These are phyloP conservation scores for Planiliza haematocheilus DNA, from an alignment of 2,113 vertebrate genomes.

Conservation along the genomic window DNA sequence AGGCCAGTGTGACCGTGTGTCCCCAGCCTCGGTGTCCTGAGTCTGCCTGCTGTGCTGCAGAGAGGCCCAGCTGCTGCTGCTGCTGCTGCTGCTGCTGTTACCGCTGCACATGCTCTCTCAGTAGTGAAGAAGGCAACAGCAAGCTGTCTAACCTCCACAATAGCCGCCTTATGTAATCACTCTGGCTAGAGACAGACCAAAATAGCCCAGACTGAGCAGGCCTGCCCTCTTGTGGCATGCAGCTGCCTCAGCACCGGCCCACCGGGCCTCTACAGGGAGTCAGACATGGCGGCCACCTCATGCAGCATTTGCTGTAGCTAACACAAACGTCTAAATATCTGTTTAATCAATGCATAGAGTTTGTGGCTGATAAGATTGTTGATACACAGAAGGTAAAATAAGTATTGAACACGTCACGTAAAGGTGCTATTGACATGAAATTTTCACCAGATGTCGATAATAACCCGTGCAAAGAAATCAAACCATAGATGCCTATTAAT, in stretches of 20 bases:
- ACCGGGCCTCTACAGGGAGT: conserved; percentile 35
- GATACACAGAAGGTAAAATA: not conserved
- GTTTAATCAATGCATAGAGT: not conserved
- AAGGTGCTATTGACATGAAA: too few relatives aligned
- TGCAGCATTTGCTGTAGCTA: conserved; percentile 25
- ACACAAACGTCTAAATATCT: not conserved
- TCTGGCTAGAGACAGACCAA: conserved; percentile 76
- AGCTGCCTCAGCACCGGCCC: conserved; percentile 40
- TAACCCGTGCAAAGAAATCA: too few relatives aligned
- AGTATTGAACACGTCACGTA: too few relatives aligned
- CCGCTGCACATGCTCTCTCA: conserved; percentile 69
- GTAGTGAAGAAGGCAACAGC: conserved; percentile 69
- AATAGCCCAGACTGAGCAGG: conserved; percentile 77
- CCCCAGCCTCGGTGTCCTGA: conserved; percentile 43
- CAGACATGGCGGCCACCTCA: conserved; percentile 54
- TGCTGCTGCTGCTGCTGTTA: conserved; percentile 26
- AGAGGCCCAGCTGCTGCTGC: conserved; percentile 56
- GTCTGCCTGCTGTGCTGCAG: conserved; percentile 54
- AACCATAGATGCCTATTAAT: too few relatives aligned
- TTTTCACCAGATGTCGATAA: too few relatives aligned
- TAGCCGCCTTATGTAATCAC: conserved; percentile 78
- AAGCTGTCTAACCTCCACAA: conserved; percentile 75
- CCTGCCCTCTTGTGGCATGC: conserved; percentile 77
- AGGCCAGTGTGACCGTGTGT: conserved; percentile 35
- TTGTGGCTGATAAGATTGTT: not conserved